These are phyloP conservation scores for Tromatobia lineatoria DNA, from an alignment of 2,888 invertebrate genomes.

Conservation along the genomic window DNA sequence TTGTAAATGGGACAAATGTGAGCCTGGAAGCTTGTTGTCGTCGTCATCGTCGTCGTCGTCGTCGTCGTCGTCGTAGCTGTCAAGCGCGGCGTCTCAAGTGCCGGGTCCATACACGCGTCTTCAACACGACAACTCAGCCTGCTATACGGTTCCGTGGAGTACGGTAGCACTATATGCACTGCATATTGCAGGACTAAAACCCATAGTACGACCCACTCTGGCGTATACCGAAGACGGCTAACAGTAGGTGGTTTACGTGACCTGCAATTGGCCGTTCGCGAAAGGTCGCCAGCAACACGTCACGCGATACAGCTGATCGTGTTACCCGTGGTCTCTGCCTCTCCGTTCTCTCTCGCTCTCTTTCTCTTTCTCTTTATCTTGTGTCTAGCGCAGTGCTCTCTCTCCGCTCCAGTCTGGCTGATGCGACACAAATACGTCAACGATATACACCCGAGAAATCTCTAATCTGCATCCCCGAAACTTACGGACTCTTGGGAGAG, in stretches of 20 bases:
- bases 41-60: conserved; percentile 33
- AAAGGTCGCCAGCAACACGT: conserved; percentile 73
- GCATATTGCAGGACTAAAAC: neutral
- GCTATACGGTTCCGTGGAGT: neutral
- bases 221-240: conserved; percentile 24
- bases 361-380: too few relatives aligned
- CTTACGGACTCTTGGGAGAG: conserved; percentile 32
- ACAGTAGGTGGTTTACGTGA: conserved; percentile 73
- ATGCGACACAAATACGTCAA: conserved; percentile 30
- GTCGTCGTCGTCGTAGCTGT: conserved; percentile 39
- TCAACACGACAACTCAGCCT: conserved; percentile 14
- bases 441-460: conserved; percentile 42
- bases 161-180: neutral
- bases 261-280: conserved; percentile 75
- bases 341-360: neutral
- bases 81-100: conserved; percentile 57
- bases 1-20: conserved; percentile 65
- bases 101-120: conserved; percentile 42
- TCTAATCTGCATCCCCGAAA: conserved; percentile 23
- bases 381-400: conserved; percentile 20
- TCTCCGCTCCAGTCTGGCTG: conserved; percentile 6
- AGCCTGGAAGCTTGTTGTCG: conserved; percentile 53
- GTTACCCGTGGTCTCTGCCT: conserved; percentile 67
- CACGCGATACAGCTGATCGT: conserved; percentile 76
- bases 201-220: conserved; percentile 17